Evolutionary conservation across 2,888 invertebrate genomes (phyloP), one percentile per base, ranked within the genome.

Genomic region (Papilio protenor): DNA sequence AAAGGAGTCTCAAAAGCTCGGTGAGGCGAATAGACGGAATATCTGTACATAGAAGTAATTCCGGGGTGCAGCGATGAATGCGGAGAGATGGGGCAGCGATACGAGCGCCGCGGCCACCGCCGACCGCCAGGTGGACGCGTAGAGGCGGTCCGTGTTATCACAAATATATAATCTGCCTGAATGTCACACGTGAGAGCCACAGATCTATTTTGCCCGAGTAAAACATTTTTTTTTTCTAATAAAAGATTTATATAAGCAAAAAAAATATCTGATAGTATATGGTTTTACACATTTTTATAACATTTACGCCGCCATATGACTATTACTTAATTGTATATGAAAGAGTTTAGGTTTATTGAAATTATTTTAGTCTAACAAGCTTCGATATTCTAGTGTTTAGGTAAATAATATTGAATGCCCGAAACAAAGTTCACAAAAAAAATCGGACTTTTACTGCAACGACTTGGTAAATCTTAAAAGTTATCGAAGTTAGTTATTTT

Each of bases 41-140:
- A 89, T 90, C 88, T 91, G 84, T 89, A 91, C 90, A 91, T 91
- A 91, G 90, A 90, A 91, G 87, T 88, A 86, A 81, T 90, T 87
- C 90, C 88, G 89, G 87, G 87, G 88, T 84, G 87, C 84, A 87
- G 87, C 88, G 84, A 89, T 93, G 93, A 93, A 94, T 93, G 89
- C 91, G 87, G 88, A 83, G 87, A 93, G 94, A 94, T 94, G 89
- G 93, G 91, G 85, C 84, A 81, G 85, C 87, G 94, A 94, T 94
- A 94, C 85, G 85, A 11, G 83, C 85, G 80, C 79, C 80, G 84
- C 84, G 82, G 86, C 81, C 79, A 75, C 81, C 75, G 81, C 81
- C 82, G 86, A 85, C 87, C 83, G 83, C 83, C 85, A 79, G 83
- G 81, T 83, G 84, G 81, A 80, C 84, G 83, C 82, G 83, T 83